phyloP scores from a whole-genome alignment of 2,888 invertebrate species.

The Baccha elongata region DNA sequence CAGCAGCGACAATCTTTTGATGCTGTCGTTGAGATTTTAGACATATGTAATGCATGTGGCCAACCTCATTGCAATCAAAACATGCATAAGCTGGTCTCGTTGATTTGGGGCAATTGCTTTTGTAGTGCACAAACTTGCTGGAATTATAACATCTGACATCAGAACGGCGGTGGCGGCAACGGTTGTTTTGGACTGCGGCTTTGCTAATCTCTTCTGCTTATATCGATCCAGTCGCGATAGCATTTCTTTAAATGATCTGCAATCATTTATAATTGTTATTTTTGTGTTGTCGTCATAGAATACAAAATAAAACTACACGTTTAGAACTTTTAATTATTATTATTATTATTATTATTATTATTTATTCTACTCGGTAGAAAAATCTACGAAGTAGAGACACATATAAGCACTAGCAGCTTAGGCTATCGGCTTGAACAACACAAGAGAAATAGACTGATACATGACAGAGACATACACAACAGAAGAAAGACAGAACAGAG shows the following conservation, averaged over 20 bases:
- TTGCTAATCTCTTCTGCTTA: conserved; percentile 19
- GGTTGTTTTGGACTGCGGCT: background rate
- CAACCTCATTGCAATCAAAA: conserved; percentile 31
- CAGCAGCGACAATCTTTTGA: conserved; percentile 38
- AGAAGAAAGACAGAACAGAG: too few relatives aligned
- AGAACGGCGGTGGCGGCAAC: background rate
- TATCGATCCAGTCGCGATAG: conserved; percentile 32
- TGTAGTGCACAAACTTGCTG: conserved; percentile 43
- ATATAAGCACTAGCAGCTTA: too few relatives aligned
- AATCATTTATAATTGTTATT: conserved; percentile 29
- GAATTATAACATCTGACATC: conserved; percentile 48
- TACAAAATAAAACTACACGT: too few relatives aligned
- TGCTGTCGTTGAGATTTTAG: conserved; percentile 33
- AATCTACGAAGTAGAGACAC: too few relatives aligned
- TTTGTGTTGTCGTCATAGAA: conserved; percentile 27
- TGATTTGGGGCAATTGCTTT: conserved; percentile 38
- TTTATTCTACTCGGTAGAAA: too few relatives aligned
- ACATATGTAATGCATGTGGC: conserved; percentile 18
- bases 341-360: too few relatives aligned
- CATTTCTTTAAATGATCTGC: conserved; percentile 18
- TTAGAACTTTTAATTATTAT: too few relatives aligned
- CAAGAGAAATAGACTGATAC: too few relatives aligned
- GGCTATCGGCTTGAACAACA: too few relatives aligned
- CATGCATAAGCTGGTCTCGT: conserved; percentile 17
- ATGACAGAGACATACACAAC: too few relatives aligned